phyloP scores from a whole-genome alignment of 2,797 vertebrate genomes.

The Cossypha niveicapilla region DNA sequence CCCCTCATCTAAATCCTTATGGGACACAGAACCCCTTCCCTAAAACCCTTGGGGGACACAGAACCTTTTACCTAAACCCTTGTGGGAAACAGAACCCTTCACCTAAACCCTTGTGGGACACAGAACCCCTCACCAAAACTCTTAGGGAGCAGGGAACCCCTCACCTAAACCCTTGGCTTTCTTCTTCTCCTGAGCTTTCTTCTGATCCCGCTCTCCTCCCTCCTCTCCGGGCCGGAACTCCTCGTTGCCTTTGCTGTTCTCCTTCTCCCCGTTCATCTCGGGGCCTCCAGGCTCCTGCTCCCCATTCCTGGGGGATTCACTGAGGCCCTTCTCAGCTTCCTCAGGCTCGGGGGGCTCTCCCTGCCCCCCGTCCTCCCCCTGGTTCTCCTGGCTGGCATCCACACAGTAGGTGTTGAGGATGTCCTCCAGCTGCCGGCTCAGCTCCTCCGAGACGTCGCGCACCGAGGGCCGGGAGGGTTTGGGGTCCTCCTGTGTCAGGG shows the following conservation, averaged over 20 bases:
- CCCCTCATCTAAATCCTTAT: constrained; percentile 68
- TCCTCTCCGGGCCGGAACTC: constrained; percentile 79
- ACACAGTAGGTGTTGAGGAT: constrained; percentile 93
- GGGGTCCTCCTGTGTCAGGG: constrained; percentile 27
- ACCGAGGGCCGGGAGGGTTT: background rate
- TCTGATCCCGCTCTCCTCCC: constrained; percentile 81
- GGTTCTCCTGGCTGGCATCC: constrained; percentile 75
- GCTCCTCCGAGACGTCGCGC: constrained; percentile 88
- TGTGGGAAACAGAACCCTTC: constrained; percentile 65
- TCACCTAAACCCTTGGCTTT: constrained; percentile 93
- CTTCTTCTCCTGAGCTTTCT: constrained; percentile 90
- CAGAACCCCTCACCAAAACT: background rate
- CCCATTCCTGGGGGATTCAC: constrained; percentile 78
- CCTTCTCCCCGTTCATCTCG: constrained; percentile 86
- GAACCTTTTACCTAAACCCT: constrained; percentile 83
- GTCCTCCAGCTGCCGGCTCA: constrained; percentile 93
- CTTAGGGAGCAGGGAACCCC: background rate
- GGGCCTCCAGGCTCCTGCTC: constrained; percentile 71
- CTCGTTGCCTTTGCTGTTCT: constrained; percentile 68
- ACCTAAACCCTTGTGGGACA: constrained; percentile 86
- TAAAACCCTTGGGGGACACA: constrained; percentile 77
- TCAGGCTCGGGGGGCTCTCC: constrained; percentile 72
- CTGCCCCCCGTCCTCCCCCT: constrained; percentile 73
- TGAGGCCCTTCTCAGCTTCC: constrained; percentile 70
- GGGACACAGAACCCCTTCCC: too few relatives aligned